Base-by-base conservation (phyloP, 1,140 invertebrate species). In the Metaphire vulgaris region DNA sequence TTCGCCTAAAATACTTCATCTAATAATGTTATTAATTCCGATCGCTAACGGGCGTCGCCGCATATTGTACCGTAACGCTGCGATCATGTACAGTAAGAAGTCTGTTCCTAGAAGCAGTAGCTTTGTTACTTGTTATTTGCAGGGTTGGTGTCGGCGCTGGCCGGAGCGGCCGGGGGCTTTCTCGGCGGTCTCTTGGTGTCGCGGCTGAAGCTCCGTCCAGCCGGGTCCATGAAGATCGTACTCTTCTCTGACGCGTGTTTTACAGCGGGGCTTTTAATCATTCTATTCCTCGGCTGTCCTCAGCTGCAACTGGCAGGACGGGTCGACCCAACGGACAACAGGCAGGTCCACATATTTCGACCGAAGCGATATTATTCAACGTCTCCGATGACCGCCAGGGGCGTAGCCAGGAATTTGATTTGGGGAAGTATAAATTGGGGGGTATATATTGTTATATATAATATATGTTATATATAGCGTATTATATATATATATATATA, bases 241-340 rank as follows among this genome's bases (percentile, higher is more conserved):
- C n/a, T 76, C 6, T 28, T 56, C 32, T 33, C 1, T 31, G 33
- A 29, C 28, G 12, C 34, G n/a, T 1, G 72, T 6, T 65, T 74
- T 31, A 28, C 30, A 6, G n/a, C n/a, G 21, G 75, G 75, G 21
- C 29, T 73, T 2, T 29, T 31, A 14, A 30, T 72, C 33, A 16
- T 33, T 1, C 16, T 72, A 21, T 33, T 72, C 69, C 34, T 76
- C 28, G 31, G 31, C 2, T 76, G 75, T 33, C 75, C 75, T 2
- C 75, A 76, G 75, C 29, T 76, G 12, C 29, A 76, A n/a, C 56
- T 76, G 69, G 75, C 15, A 1, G 68, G 66, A 32, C n/a, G 31
- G 2, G n/a, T 2, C 6, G 69, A 33, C 32, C 12, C 31, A 33
- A 71, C 28, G n/a, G 1, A 32, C 21, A 33, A n/a, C 26, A 33